phyloP scores from a whole-genome alignment of 1,140 invertebrate species.

The Danaus plexippus region DNA sequence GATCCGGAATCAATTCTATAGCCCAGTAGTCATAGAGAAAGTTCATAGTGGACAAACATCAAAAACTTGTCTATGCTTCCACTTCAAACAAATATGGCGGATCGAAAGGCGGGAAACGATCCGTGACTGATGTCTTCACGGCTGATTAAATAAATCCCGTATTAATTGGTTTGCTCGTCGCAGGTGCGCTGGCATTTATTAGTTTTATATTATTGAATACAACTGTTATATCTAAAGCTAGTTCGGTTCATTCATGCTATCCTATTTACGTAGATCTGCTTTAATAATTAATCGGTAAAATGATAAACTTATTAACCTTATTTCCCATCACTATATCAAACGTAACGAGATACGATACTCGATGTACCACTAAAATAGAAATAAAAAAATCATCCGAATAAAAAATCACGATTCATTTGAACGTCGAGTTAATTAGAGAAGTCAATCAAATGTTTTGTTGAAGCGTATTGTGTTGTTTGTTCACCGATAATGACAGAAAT shows the following conservation, averaged over 20 bases:
- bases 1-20: slow-evolving; percentile 41
- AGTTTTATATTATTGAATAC: neutral
- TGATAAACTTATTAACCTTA: no score
- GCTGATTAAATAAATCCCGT: slow-evolving; percentile 20
- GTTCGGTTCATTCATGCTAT: no score
- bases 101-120: slow-evolving; percentile 26
- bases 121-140: slow-evolving; percentile 19
- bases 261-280: no score
- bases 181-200: slow-evolving; percentile 16
- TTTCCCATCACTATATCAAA: no score
- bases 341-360: no score
- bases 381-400: no score
- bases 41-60: slow-evolving; percentile 31
- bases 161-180: slow-evolving; percentile 20
- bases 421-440: neutral
- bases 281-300: no score
- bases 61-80: slow-evolving; percentile 24
- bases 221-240: no score
- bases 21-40: slow-evolving; percentile 42
- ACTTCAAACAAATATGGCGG: slow-evolving; percentile 32
- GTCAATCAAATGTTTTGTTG: slow-evolving; percentile 2
- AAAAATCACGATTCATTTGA: no score
- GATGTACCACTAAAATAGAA: no score
- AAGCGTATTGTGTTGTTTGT: neutral
- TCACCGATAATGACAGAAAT: slow-evolving; percentile 1